Base-by-base conservation (phyloP, 2,888 invertebrate species). In the Allacma fusca region DNA sequence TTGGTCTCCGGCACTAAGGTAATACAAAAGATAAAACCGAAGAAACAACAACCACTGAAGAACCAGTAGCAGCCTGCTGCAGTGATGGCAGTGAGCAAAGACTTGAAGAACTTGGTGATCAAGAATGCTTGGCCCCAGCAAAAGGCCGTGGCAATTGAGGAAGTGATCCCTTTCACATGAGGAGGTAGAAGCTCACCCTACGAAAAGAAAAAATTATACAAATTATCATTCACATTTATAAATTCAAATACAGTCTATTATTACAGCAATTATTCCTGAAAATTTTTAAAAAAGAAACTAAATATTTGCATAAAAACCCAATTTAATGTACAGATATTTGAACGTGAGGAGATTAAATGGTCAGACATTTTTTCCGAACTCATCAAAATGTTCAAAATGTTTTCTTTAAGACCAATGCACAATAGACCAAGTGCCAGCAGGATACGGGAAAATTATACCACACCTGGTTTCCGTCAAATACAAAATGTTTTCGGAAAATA, bases 81-180 rank as follows among this genome's bases (percentile, higher is more conserved):
- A 16, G 70, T 89, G 0, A 93, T 93, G 0, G 92, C 92, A 1
- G 91, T 84, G 65, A 78, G 67, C 24, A 86, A 79, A 50, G 85
- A 83, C n/a, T 83, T 80, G 75, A 86, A 87, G 1, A 84, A 83
- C 76, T 86, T 85, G 0, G 87, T 87, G 34, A 87, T 84, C n/a
- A 87, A 79, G 85, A 94, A 94, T 1, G 92, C 92, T 71, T 91
- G 87, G 77, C 90, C 88, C 94, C 94, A 94, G 86, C 93, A 94
- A 57, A 91, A 87, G 85, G 92, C 91, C 0, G 93, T 92, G 0
- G 93, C 92, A 9, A 94, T 86, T 13, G 93, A 91, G 0, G 92
- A 91, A 0, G 95, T 94, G 0, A 91, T 76, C 4, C 90, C 81
- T 62, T 62, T 62, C 75, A 90, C 91, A 81, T 93, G 92, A 0